These are phyloP conservation scores for Lutjanus campechanus DNA, from an alignment of 2,797 vertebrate genomes.

Conservation along the genomic window DNA sequence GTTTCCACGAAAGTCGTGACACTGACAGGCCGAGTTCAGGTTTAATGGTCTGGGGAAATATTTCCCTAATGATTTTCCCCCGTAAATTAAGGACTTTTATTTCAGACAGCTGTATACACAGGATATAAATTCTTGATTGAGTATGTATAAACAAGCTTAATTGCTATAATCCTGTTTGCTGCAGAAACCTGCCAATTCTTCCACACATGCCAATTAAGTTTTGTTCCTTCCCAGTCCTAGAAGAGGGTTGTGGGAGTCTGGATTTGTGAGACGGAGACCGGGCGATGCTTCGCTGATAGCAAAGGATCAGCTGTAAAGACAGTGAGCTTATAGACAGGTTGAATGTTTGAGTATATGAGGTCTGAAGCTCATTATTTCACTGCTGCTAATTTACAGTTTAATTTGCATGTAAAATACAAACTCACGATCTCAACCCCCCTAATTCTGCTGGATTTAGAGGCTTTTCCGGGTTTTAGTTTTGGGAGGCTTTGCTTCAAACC, in stretches of 20 bases:
- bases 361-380: conserved; percentile 39
- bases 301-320: conserved; percentile 17
- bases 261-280: neutral
- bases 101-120: neutral
- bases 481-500: conserved; percentile 51
- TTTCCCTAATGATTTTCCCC: neutral
- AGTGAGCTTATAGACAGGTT: neutral
- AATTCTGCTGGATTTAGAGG: conserved; percentile 47
- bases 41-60: conserved; percentile 13
- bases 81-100: neutral
- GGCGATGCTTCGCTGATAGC: neutral
- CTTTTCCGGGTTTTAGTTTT: conserved; percentile 51
- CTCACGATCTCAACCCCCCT: conserved; percentile 2
- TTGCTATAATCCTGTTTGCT: conserved; percentile 39
- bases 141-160: conserved; percentile 13
- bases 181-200: conserved; percentile 20
- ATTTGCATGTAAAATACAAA: conserved; percentile 58
- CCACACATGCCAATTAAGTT: conserved; percentile 35
- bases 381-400: conserved; percentile 45
- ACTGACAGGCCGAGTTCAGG: conserved; percentile 14
- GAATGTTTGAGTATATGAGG: neutral
- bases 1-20: conserved; percentile 7
- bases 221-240: neutral
- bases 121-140: conserved; percentile 1
- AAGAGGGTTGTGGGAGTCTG: neutral